Evolutionary conservation across 2,888 invertebrate species (phyloP), one percentile per base, ranked within the genome.

Genomic region (Dolichomitus sp.): DNA sequence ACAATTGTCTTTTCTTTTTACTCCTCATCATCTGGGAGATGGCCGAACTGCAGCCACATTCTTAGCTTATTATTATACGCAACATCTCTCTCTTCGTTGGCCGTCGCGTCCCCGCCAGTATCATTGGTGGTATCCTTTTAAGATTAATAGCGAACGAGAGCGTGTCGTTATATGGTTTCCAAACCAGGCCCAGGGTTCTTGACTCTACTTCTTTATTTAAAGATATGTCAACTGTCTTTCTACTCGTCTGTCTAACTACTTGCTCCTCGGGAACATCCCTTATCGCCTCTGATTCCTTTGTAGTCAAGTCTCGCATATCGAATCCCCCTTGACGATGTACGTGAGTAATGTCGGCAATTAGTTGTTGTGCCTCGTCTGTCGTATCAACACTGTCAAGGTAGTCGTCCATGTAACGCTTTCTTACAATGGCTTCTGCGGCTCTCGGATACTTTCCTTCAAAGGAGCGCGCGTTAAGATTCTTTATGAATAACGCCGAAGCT

Each of bases 321-420:
- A 87, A 87, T 2, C 85, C 87, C 1, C 87, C 88, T 2, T 30
- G 33, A 0, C 11, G 1, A 54, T 87, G 85, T 2, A 88, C 76
- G n/a, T 80, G 50, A 0, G 48, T 80, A 0, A 87, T 84, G 17
- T 88, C 59, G 5, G 5, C 4, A 3, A 88, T 82, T 5, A 89
- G 30, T 4, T 50, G 17, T 2, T 17, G 54, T 0, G 90, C 89
- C 70, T 86, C 83, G 1, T 85, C 72, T 4, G 63, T 76, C 0
- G 87, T 82, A 30, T 6, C 84, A 2, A 83, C 83, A 50, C 89
- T 88, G 4, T 88, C 88, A 4, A 91, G 61, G 70, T 87, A 90
- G n/a, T 90, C 88, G 23, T 88, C 89, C 52, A 90, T 87, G 70
- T 90, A 91, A 74, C 89, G 86, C 6, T 87, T 84, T 1, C 79